Evolutionary conservation across 2,797 vertebrate genomes (phyloP).

Genomic region (Rachycentron canadum): DNA sequence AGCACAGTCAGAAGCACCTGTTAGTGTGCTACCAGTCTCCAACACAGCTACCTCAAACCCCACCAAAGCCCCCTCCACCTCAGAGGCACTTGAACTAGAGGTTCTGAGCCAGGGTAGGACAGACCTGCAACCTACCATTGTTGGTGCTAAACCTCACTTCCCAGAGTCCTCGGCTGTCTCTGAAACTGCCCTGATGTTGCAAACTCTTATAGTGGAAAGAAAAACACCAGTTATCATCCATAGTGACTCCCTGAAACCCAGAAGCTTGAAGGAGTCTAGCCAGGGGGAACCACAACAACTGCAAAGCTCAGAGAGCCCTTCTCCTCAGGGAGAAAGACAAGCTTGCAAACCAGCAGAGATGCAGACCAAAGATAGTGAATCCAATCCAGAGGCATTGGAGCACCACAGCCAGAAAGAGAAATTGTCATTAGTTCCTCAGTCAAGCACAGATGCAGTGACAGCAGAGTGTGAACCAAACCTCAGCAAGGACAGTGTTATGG

Average conservation of each 20-base stretch:
- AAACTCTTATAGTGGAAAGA: conserved; percentile 59
- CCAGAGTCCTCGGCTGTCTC: conserved; percentile 32
- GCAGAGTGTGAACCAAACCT: conserved; percentile 45
- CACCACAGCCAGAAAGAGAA: conserved; percentile 43
- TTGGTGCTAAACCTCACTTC: conserved; percentile 70
- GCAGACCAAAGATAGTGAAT: conserved; percentile 78
- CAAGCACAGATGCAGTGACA: conserved; percentile 44
- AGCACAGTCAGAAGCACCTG: conserved; percentile 46
- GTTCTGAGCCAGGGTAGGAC: conserved; percentile 59
- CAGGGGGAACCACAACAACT: conserved; percentile 49
- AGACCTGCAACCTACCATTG: conserved; percentile 57
- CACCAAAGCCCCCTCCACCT: conserved; percentile 70
- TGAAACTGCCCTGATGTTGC: conserved; percentile 49
- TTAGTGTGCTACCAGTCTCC: conserved; percentile 58
- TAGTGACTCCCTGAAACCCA: conserved; percentile 58
- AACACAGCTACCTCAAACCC: conserved; percentile 82
- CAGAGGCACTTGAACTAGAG: conserved; percentile 55
- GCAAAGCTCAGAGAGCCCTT: conserved; percentile 39
- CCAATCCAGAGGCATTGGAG: conserved; percentile 55
- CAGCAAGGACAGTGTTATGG: conserved; percentile 18
- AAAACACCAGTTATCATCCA: conserved; percentile 68
- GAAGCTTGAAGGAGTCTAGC: conserved; percentile 44
- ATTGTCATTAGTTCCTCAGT: conserved; percentile 52
- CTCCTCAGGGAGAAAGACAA: conserved; percentile 45
- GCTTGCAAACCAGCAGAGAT: conserved; percentile 56